Conservation (phyloP, 2,888 invertebrate species). For the Clanis bilineata region DNA sequence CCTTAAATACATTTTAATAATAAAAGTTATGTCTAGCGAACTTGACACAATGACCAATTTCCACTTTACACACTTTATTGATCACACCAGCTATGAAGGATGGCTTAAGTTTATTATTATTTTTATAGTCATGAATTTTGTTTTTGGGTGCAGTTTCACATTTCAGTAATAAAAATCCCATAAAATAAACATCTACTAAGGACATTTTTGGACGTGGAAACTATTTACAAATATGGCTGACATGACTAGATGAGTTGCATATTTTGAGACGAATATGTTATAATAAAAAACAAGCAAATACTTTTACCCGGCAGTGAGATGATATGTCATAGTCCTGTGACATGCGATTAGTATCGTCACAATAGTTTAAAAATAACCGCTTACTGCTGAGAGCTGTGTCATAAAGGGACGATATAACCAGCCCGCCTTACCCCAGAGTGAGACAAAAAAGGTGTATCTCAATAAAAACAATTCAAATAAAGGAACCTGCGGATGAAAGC, state of each 20-base stretch:
- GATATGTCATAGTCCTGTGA: neutral
- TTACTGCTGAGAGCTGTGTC: too few relatives aligned
- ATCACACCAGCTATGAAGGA: neutral
- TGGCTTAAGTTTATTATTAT: neutral
- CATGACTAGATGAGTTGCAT: too few relatives aligned
- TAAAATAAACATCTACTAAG: too few relatives aligned
- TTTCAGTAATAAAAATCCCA: too few relatives aligned
- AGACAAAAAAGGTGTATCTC: neutral
- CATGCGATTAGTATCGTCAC: neutral
- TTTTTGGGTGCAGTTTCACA: too few relatives aligned
- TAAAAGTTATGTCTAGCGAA: neutral
- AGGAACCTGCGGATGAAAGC: constrained; percentile 49
- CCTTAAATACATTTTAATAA: neutral
- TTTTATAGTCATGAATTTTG: neutral
- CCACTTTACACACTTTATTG: neutral
- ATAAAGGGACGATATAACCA: too few relatives aligned
- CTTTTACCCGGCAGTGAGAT: neutral
- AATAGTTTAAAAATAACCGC: too few relatives aligned
- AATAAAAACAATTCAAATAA: neutral
- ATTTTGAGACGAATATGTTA: too few relatives aligned
- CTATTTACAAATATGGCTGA: too few relatives aligned
- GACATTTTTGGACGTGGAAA: too few relatives aligned
- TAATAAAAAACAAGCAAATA: too few relatives aligned
- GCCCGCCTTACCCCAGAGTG: too few relatives aligned
- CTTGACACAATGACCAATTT: neutral